Conservation (phyloP, 2,888 invertebrate genomes). For the Drosophila neonasuta region DNA sequence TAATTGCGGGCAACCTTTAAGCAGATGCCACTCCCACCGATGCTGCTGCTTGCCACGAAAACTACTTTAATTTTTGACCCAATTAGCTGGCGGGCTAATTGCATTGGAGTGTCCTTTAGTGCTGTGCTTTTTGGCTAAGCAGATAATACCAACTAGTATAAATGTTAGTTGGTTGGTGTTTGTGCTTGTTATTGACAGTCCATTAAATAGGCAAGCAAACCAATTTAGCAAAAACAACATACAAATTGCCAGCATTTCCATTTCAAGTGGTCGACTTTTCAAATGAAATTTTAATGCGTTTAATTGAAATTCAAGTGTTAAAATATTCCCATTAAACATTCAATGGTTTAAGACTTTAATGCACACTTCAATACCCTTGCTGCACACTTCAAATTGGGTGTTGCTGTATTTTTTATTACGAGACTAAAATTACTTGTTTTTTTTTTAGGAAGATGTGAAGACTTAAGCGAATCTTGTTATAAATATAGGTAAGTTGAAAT, state of each 20-base stretch:
- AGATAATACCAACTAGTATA: conserved; percentile 1
- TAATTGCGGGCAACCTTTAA: conserved; percentile 50
- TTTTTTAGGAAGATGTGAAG: not conserved
- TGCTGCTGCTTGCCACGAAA: conserved; percentile 9
- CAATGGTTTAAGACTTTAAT: conserved; percentile 3
- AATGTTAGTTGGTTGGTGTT: not conserved
- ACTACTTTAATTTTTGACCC: conserved; percentile 30
- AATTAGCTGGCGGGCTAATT: conserved; percentile 24
- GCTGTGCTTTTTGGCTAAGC: not conserved
- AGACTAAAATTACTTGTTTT: not conserved
- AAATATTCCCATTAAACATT: conserved; percentile 7
- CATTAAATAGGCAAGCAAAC: conserved; percentile 10
- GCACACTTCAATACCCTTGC: not conserved
- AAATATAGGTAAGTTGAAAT: not conserved
- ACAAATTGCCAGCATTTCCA: not conserved
- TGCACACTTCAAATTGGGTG: not conserved
- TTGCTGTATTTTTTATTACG: not conserved
- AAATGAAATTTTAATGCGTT: conserved; percentile 4
- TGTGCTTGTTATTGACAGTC: conserved; percentile 3
- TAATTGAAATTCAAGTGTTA: conserved; percentile 17
- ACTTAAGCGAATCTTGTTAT: not conserved
- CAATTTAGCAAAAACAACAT: not conserved
- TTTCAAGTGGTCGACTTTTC: not conserved
- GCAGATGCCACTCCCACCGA: conserved; percentile 4
- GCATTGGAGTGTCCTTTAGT: conserved; percentile 8